A percentile compares a stretch with the other conserved stretches of the same genome.
phyloP scores from a whole-genome alignment of 2,888 invertebrate species.

The Cataglyphis altisquamis region DNA sequence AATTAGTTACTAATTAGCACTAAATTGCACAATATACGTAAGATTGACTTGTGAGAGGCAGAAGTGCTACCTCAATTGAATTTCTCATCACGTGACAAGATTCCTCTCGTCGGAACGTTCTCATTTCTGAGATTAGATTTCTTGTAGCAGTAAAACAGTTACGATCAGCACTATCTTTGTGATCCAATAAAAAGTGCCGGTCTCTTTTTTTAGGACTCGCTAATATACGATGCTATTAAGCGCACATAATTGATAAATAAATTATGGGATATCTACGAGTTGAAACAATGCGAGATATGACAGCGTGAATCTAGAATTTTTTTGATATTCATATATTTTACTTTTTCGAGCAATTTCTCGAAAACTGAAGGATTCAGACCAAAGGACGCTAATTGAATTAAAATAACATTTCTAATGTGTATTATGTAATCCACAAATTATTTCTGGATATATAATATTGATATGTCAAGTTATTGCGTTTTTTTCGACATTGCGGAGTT shows the following conservation, averaged over 20 bases:
- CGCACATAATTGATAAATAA: slow-evolving; percentile 20
- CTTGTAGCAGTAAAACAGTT: neutral
- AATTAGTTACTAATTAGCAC: slow-evolving; percentile 28
- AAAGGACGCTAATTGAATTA: slow-evolving; percentile 14
- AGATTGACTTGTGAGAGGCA: neutral
- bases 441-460: neutral
- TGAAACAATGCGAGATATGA: neutral
- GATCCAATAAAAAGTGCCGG: neutral
- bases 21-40: slow-evolving; percentile 24
- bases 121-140: slow-evolving; percentile 15
- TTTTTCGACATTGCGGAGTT: neutral
- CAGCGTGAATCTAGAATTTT: neutral
- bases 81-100: neutral
- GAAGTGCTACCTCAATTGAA: neutral
- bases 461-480: neutral
- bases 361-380: neutral
- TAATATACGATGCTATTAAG: neutral
- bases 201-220: neutral
- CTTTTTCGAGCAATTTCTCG: neutral
- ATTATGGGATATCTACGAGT: neutral
- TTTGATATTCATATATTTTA: neutral
- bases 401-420: neutral
- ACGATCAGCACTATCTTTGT: neutral
- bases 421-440: neutral
- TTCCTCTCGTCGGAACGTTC: neutral